phyloP scores from a whole-genome alignment of 2,797 vertebrate genomes.

The Hippopotamyrus pictus region DNA sequence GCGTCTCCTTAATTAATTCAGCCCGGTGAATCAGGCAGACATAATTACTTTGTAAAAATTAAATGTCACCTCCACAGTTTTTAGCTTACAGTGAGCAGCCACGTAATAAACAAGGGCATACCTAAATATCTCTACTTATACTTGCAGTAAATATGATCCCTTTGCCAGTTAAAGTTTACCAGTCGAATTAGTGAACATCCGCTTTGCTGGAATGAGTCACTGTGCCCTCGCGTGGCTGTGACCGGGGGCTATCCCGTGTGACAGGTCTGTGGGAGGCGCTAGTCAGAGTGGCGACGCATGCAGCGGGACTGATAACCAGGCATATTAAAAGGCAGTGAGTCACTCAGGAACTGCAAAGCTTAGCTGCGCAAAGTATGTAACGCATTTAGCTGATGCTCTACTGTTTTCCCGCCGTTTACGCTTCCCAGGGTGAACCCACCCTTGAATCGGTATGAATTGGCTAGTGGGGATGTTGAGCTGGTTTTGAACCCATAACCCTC shows the following conservation, averaged over 20 bases:
- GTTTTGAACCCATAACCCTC: neutral
- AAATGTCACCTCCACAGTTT: constrained; percentile 36
- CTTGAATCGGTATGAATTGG: neutral
- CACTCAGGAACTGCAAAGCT: neutral
- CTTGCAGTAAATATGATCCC: neutral
- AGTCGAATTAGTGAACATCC: neutral
- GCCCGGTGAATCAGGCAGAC: constrained; percentile 36
- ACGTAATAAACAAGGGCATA: neutral
- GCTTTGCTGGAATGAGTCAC: neutral
- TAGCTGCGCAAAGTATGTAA: neutral
- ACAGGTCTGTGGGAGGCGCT: constrained; percentile 18
- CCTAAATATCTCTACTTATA: neutral
- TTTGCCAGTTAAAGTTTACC: neutral
- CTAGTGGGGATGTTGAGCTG: neutral
- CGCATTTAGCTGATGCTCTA: neutral
- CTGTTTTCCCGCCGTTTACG: neutral
- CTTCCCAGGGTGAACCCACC: neutral
- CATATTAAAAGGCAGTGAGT: neutral
- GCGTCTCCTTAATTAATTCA: constrained; percentile 35
- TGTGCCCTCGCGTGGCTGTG: neutral
- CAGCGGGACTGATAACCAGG: neutral
- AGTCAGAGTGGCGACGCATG: neutral
- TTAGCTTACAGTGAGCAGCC: constrained; percentile 20
- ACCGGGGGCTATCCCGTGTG: neutral
- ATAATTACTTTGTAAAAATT: constrained; percentile 35